Evolutionary conservation across 1,140 invertebrate species (phyloP), one percentile per base, ranked within the genome.

Genomic region (Protaetia brevitarsis): DNA sequence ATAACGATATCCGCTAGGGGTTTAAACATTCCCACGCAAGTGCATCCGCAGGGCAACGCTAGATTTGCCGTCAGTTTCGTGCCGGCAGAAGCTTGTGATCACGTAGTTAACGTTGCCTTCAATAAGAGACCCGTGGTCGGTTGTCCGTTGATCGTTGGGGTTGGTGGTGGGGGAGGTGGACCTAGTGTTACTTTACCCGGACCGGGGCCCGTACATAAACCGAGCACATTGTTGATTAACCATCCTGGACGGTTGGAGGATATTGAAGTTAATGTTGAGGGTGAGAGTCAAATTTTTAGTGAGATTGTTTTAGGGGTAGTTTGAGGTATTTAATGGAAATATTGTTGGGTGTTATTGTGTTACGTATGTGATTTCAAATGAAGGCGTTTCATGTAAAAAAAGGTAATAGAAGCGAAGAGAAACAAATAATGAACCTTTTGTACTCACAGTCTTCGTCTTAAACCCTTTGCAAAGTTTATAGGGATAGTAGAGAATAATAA

Each of bases 21-120:
- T 4, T 86, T 94, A 45, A 97, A 96, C 76, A 95, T 98, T 70
- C 95, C 96, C 13, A 98, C 96, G 23, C 95, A 97, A 86, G 96
- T 98, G n/a, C 93, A 95, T 79, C 93, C 95, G 8, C 90, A 98
- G 72, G 94, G 94, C 71, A 87, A 86, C 74, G 86, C 86, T 62
- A 87, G 93, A 70, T 99, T 98, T 81, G 94, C 95, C 58, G 95
- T 99, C 60, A 93, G 92, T 69, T 99, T 99, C 79, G 90, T 96
- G 61, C 96, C 96, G 27, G 88, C 93, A 28, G 94, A 98, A 80
- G 88, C 92, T 19, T 91, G 91, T 73, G 93, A 96, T 79, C 97
- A 99, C 79, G 87, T 94, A 30, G 94, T 98, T 68, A 95, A 94
- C 78, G 94, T 99, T 10, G 94, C 94, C 27, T 99, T 99, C 80